Evolutionary conservation across 64 coral and sea anemone species (phyloP).

Genomic region (Pocillopora verrucosa): DNA sequence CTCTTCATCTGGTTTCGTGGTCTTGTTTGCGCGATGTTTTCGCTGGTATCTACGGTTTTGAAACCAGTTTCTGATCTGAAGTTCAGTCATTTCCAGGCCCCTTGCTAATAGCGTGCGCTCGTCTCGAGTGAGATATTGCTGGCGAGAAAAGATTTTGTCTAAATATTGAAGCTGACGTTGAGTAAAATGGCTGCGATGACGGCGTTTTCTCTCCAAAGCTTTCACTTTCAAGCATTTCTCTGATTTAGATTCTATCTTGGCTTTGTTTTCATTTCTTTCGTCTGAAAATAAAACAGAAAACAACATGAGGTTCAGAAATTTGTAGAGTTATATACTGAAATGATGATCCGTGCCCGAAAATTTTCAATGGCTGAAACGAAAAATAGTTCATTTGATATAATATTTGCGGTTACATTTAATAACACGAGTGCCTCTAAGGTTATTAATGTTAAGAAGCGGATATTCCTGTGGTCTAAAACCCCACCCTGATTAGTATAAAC

Average conservation of each 20-base stretch:
- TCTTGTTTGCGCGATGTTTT: slow-evolving; percentile 59
- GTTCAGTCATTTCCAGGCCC: slow-evolving; percentile 91
- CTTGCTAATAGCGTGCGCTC: slow-evolving; percentile 78
- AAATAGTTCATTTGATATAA: too few relatives aligned
- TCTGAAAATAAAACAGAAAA: neutral
- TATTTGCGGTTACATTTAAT: too few relatives aligned
- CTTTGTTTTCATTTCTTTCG: neutral
- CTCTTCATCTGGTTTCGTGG: neutral
- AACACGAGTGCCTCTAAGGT: too few relatives aligned
- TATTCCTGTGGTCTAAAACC: too few relatives aligned
- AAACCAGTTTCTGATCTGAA: slow-evolving; percentile 97
- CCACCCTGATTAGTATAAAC: too few relatives aligned
- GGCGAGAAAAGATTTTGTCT: slow-evolving; percentile 81
- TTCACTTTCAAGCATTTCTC: slow-evolving; percentile 23
- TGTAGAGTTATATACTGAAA: too few relatives aligned
- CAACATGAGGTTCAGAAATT: neutral
- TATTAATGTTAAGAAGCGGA: too few relatives aligned
- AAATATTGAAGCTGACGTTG: slow-evolving; percentile 88
- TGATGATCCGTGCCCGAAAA: too few relatives aligned
- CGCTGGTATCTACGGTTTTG: slow-evolving; percentile 91
- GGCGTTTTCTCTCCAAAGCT: neutral
- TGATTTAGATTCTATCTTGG: neutral
- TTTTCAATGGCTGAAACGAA: too few relatives aligned
- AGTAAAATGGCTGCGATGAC: slow-evolving; percentile 86
- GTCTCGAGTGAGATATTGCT: slow-evolving; percentile 93